Conservation (phyloP, 1,140 invertebrate genomes). For the Drosophila kohkoa region DNA sequence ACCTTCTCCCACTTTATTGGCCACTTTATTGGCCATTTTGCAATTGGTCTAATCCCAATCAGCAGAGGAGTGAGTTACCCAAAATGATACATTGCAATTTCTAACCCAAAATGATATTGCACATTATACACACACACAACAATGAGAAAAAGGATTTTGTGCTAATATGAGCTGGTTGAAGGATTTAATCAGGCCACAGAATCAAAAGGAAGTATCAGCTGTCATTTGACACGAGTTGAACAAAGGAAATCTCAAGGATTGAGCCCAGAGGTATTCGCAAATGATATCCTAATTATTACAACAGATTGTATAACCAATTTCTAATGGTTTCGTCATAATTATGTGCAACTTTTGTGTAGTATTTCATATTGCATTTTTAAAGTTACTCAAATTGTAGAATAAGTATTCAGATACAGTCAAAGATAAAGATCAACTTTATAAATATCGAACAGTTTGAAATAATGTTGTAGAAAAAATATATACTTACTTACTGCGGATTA, state of each 20-base stretch:
- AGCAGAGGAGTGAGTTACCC: slow-evolving; percentile 55
- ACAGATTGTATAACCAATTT: no score
- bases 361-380: no score
- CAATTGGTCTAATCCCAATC: slow-evolving; percentile 31
- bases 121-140: slow-evolving; percentile 18
- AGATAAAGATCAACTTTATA: no score
- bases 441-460: no score
- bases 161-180: slow-evolving; percentile 1
- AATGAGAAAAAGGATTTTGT: slow-evolving; percentile 19
- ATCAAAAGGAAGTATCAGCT: slow-evolving; percentile 18
- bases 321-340: no score
- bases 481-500: no score
- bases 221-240: slow-evolving; percentile 19
- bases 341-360: no score
- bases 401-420: no score
- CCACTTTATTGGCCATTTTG: slow-evolving; percentile 50
- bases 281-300: background rate
- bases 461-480: no score
- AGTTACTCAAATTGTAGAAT: no score
- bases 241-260: background rate
- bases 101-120: slow-evolving; percentile 32
- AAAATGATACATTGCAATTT: slow-evolving; percentile 27
- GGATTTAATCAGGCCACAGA: slow-evolving; percentile 5
- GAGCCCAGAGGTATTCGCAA: background rate
- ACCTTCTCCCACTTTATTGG: no score